phyloP scores from a whole-genome alignment of 2,797 vertebrate genomes.

The Silurus aristotelis region DNA sequence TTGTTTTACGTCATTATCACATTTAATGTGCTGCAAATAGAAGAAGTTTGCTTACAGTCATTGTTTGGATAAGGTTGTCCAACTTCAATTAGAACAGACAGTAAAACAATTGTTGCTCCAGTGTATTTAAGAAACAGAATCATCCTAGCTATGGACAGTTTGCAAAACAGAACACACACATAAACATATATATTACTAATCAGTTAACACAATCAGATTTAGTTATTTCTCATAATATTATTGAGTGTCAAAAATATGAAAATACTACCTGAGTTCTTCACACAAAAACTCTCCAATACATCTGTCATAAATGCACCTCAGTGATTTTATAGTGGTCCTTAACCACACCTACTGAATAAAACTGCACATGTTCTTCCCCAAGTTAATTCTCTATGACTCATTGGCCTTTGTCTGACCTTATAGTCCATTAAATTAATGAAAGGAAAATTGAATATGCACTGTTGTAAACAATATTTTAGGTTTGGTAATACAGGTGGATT shows the following conservation, averaged over 20 bases:
- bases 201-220: background rate
- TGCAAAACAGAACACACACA: background rate
- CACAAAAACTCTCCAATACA: slow-evolving; percentile 27
- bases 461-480: slow-evolving; percentile 54
- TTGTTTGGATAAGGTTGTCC: slow-evolving; percentile 84
- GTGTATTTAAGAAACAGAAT: slow-evolving; percentile 80
- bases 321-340: slow-evolving; percentile 65
- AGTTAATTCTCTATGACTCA: slow-evolving; percentile 66
- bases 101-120: slow-evolving; percentile 75
- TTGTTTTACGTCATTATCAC: background rate
- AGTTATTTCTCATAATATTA: background rate
- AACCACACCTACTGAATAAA: slow-evolving; percentile 26
- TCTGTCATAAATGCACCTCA: slow-evolving; percentile 42
- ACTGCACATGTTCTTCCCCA: slow-evolving; percentile 55
- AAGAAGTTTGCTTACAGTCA: slow-evolving; percentile 76
- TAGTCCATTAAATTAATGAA: slow-evolving; percentile 67
- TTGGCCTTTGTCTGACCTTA: slow-evolving; percentile 56
- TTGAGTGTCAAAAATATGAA: slow-evolving; percentile 19
- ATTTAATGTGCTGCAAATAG: background rate
- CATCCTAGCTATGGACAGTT: slow-evolving; percentile 63
- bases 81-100: slow-evolving; percentile 81
- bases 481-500: slow-evolving; percentile 52
- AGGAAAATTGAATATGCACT: slow-evolving; percentile 60
- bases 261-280: slow-evolving; percentile 54
- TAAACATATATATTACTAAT: background rate